Base-by-base conservation (phyloP, 1,140 invertebrate species). In the Drosophila gunungcola region DNA sequence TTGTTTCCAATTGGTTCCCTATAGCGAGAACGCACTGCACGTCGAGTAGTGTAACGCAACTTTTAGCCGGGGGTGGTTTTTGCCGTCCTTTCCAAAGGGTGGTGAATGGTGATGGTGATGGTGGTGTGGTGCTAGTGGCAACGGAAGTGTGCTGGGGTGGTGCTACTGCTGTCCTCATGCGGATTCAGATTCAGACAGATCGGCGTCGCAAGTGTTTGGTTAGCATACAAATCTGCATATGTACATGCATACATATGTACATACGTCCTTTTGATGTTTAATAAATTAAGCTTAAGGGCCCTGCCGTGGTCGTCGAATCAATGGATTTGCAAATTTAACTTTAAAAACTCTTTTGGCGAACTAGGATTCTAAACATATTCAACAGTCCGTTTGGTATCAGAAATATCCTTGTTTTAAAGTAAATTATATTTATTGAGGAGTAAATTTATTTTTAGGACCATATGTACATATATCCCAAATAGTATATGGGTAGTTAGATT, bases 191-290 rank as follows among this genome's bases (percentile, higher is more conserved):
- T 46, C 73, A 82, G 83, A 88, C 82, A 76, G 78, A 88, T 88
- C 82, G 82, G 69, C 65, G 82, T 53, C 79, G 75, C 82, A 88
- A 82, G 82, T 88, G 83, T 51, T 70, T 75, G 78, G 32, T 57
- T 53, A 41, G 42, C 29, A 38, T 34, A 49, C 60, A 32, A 51
- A 64, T 45, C 13, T 60, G 43, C 49, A 48, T 69, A 45, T 52
- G 29, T 46, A 32, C 0, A 53, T 46, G 21, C 10, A 27, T 52
- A 36, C 1, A 21, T 39, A 21, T 38, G 42, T 38, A 57, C 27
- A 13, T 25, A 41, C 43, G 21, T 16, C 21, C 43, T 25, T 46
- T 4, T 27, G 27, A 32, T 34, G 48, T 13, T 16, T 16, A 6
- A 34, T 39, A 27, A 36, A 12, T 21, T 6, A 12, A 13, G 16